A percentile compares a stretch with the other conserved stretches of the same genome.
Conservation (phyloP, 2,888 invertebrate genomes). For the Cerceris rybyensis region DNA sequence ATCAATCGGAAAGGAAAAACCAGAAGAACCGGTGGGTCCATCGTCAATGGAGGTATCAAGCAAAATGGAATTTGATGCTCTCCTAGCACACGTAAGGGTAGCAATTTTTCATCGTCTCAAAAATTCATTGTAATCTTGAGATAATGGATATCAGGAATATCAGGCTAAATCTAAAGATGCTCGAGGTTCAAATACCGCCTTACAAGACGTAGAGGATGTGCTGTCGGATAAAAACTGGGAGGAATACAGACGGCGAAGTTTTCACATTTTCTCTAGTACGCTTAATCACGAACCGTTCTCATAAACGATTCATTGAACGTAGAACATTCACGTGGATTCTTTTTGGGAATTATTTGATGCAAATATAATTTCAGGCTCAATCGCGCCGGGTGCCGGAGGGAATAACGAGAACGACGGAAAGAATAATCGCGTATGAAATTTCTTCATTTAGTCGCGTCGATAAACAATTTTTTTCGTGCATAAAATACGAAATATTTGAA, state of each 20-base stretch:
- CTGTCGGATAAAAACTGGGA: slow-evolving; percentile 70
- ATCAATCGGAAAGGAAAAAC: background rate
- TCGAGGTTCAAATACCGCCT: slow-evolving; percentile 57
- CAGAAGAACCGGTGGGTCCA: background rate
- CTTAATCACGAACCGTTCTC: slow-evolving; percentile 32
- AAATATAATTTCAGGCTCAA: slow-evolving; percentile 7
- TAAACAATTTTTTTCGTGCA: background rate
- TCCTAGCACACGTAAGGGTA: slow-evolving; percentile 51
- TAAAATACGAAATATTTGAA: no score
- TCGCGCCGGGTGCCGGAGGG: rapidly evolving
- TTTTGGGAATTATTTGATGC: slow-evolving; percentile 4
- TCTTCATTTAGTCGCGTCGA: background rate
- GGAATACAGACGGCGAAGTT: slow-evolving; percentile 62
- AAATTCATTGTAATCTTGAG: background rate
- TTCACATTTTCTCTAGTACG: slow-evolving; percentile 8
- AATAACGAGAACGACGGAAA: rapidly evolving
- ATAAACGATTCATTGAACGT: background rate
- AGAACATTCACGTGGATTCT: background rate
- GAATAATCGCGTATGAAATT: slow-evolving; percentile 2
- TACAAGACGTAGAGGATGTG: slow-evolving; percentile 65
- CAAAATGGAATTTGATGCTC: slow-evolving; percentile 65
- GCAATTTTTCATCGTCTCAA: background rate
- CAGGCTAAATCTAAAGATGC: background rate
- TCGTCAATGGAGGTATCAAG: slow-evolving; percentile 50
- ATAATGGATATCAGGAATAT: background rate